phyloP scores from a whole-genome alignment of 2,888 invertebrate genomes.

The Trachelus stipa region DNA sequence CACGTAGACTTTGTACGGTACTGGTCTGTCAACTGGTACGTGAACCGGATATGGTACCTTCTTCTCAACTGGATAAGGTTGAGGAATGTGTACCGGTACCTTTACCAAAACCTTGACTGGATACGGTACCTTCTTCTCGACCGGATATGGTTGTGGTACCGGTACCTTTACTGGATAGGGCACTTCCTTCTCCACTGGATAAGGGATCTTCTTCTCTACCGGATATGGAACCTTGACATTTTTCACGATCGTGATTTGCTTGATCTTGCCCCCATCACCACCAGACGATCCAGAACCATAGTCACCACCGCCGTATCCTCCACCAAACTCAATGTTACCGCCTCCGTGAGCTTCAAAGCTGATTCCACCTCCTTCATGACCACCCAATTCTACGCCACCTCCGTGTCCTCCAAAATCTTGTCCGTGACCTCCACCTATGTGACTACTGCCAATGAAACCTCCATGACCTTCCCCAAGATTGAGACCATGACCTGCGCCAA shows the following conservation, averaged over 20 bases:
- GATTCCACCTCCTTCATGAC: constrained; percentile 23
- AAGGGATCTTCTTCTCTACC: constrained; percentile 75
- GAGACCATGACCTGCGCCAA: constrained; percentile 37
- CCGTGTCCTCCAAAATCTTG: constrained; percentile 19
- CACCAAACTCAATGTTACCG: constrained; percentile 3
- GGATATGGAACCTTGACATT: constrained; percentile 72
- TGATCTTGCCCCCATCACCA: constrained; percentile 52
- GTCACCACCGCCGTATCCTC: constrained; percentile 11
- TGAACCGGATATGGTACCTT: constrained; percentile 63
- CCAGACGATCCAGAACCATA: constrained; percentile 24
- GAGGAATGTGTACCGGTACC: constrained; percentile 67
- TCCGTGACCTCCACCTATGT: constrained; percentile 29
- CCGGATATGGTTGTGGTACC: constrained; percentile 73
- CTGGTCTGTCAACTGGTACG: constrained; percentile 61
- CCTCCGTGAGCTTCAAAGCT: constrained; percentile 16
- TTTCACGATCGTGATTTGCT: constrained; percentile 61
- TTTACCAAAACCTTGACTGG: constrained; percentile 63
- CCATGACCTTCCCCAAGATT: constrained; percentile 23
- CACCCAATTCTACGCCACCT: constrained; percentile 27
- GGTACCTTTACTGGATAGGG: constrained; percentile 71
- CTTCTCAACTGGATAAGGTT: constrained; percentile 65
- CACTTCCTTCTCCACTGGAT: constrained; percentile 74
- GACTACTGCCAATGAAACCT: constrained; percentile 14
- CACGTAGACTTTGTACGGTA: constrained; percentile 64
- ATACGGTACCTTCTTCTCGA: constrained; percentile 62